phyloP scores from a whole-genome alignment of 2,888 invertebrate species.

The Apodemia hepburni region DNA sequence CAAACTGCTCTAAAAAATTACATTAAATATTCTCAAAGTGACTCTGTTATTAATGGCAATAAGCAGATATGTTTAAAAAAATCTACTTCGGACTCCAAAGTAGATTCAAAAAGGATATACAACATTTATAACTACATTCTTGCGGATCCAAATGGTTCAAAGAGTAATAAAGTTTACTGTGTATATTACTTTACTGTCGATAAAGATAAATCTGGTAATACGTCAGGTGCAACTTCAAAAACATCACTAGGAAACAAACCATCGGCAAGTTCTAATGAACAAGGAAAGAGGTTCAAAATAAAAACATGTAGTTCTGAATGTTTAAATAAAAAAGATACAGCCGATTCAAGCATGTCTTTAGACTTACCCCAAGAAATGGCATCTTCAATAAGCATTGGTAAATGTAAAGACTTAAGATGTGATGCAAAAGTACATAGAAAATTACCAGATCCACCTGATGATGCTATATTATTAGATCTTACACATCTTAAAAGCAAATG shows the following conservation, averaged over 20 bases:
- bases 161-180: conserved; percentile 49
- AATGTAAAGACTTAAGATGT: conserved; percentile 51
- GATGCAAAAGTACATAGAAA: conserved; percentile 39
- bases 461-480: conserved; percentile 46
- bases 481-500: conserved; percentile 40
- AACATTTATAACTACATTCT: conserved; percentile 56
- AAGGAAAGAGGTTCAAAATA: conserved; percentile 32
- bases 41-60: background rate
- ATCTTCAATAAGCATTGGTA: conserved; percentile 40
- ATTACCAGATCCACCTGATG: conserved; percentile 42
- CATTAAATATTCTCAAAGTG: background rate
- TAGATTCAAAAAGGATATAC: conserved; percentile 30
- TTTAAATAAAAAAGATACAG: conserved; percentile 32
- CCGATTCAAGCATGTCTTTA: conserved; percentile 40
- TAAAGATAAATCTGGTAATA: conserved; percentile 35
- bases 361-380: conserved; percentile 43
- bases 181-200: conserved; percentile 61
- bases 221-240: conserved; percentile 31
- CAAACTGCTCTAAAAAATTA: background rate
- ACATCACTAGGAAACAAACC: conserved; percentile 32
- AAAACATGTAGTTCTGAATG: conserved; percentile 32
- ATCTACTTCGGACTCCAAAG: background rate
- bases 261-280: conserved; percentile 29
- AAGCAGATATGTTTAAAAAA: background rate
- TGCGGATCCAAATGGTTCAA: conserved; percentile 39